phyloP scores from a whole-genome alignment of 2,113 vertebrate genomes.

The Excalfactoria chinensis region DNA sequence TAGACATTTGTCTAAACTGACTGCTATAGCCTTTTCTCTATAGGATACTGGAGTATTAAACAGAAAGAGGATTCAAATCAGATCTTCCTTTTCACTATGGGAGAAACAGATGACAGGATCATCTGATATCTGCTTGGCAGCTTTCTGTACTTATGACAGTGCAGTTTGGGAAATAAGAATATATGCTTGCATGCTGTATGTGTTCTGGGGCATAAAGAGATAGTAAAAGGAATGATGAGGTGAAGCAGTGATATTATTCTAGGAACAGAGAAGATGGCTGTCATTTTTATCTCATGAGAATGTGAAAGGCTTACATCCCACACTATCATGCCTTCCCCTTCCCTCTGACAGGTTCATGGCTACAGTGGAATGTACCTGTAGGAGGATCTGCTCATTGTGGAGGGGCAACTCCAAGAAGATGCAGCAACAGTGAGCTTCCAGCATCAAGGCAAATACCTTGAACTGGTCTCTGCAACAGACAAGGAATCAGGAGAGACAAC shows the following conservation, averaged over 20 bases:
- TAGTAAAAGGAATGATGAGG: background rate
- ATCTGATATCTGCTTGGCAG: background rate
- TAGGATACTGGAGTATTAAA: background rate
- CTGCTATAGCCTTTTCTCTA: background rate
- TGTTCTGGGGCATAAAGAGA: background rate
- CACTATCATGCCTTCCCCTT: background rate
- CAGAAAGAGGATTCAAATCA: background rate
- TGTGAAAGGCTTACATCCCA: background rate
- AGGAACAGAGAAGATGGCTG: background rate
- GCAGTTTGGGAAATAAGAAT: background rate
- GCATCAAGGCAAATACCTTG: background rate
- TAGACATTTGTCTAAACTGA: background rate
- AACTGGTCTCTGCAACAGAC: background rate
- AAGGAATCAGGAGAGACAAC: background rate
- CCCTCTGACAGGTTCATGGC: background rate
- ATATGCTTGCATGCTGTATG: background rate
- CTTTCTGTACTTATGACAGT: background rate
- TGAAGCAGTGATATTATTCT: background rate
- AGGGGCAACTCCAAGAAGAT: background rate
- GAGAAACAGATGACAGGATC: background rate
- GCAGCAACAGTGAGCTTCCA: background rate
- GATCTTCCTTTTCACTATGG: background rate
- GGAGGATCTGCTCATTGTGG: constrained; percentile 21
- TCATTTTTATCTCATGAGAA: constrained; percentile 51
- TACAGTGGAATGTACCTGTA: constrained; percentile 24